phyloP scores from a whole-genome alignment of 2,113 vertebrate genomes.

The Microcebus tavaratra region DNA sequence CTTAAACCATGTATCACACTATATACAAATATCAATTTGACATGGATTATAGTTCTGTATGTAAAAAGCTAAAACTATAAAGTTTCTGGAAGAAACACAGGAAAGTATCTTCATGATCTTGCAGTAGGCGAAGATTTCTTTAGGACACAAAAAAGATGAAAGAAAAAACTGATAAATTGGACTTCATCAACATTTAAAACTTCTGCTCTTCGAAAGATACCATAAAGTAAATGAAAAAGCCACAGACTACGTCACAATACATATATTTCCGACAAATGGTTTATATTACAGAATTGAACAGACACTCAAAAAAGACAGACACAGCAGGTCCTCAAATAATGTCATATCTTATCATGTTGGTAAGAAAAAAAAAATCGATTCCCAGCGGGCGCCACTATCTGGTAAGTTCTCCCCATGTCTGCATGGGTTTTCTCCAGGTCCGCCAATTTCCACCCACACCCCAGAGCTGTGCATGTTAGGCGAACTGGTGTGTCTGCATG shows the following conservation, averaged over 20 bases:
- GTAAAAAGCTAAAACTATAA: not conserved
- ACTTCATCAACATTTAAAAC: no score
- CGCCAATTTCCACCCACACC: not conserved
- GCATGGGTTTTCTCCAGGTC: not conserved
- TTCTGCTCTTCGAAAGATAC: not conserved
- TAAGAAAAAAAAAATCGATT: not conserved
- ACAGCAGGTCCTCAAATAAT: not conserved
- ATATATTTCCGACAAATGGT: not conserved
- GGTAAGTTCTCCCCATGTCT: not conserved
- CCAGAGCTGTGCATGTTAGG: not conserved
- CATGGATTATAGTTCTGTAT: not conserved
- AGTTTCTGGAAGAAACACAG: not conserved
- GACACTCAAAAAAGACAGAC: not conserved
- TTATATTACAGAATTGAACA: not conserved
- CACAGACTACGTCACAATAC: not conserved
- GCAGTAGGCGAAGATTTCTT: not conserved
- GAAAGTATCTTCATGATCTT: not conserved
- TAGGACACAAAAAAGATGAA: not conserved
- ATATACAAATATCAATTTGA: not conserved
- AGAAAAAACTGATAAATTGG: not conserved
- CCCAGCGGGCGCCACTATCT: not conserved
- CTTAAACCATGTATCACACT: not conserved
- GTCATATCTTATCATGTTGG: not conserved
- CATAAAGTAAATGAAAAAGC: not conserved
- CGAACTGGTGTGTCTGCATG: not conserved